Evolutionary conservation across 37 sponge, comb jelly and placozoan genomes (phyloP).

Genomic region (Chondrosia reniformis): DNA sequence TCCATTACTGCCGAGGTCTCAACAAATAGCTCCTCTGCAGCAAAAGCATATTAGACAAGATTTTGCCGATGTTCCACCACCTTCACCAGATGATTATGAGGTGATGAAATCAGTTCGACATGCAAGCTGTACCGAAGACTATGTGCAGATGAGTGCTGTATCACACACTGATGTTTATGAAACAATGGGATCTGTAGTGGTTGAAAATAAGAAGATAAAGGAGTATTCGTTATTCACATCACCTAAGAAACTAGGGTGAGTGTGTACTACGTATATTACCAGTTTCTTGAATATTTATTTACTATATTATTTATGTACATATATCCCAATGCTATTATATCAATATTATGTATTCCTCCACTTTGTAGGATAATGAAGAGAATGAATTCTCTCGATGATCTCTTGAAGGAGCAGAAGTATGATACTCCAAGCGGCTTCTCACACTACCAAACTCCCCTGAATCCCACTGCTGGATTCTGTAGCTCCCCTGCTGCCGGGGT

Average conservation of each 20-base stretch:
- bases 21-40: too few relatives aligned
- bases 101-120: neutral
- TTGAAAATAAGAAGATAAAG: constrained; percentile 5
- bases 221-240: neutral
- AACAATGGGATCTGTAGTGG: neutral
- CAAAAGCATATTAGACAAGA: neutral
- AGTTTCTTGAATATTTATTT: neutral
- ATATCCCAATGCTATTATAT: neutral
- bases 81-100: constrained; percentile 1
- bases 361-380: constrained; percentile 1
- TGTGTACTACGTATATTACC: neutral
- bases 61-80: too few relatives aligned
- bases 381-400: neutral
- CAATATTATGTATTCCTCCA: neutral
- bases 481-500: too few relatives aligned
- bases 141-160: too few relatives aligned
- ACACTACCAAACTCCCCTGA: too few relatives aligned
- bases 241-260: neutral
- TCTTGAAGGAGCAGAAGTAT: neutral
- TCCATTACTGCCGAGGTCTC: neutral
- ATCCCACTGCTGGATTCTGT: too few relatives aligned
- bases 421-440: neutral
- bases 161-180: neutral
- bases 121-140: too few relatives aligned
- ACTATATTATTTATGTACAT: neutral